These are phyloP conservation scores for Datnioides undecimradiatus DNA, from an alignment of 2,113 vertebrate genomes.

Conservation along the genomic window DNA sequence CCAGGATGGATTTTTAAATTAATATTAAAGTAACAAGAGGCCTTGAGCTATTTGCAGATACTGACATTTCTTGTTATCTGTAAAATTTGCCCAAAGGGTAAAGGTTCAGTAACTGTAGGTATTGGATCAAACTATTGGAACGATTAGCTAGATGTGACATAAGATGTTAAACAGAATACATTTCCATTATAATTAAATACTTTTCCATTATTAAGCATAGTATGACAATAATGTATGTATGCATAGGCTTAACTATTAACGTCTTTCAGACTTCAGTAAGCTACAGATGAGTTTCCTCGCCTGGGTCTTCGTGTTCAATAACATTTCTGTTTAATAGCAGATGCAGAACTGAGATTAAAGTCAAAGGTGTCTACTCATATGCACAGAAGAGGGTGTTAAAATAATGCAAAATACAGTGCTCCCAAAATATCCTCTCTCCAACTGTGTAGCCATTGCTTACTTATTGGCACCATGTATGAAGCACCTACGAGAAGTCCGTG, in stretches of 20 bases:
- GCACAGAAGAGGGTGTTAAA: background rate
- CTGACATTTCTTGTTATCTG: too few relatives aligned
- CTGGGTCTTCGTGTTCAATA: background rate
- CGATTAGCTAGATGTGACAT: background rate
- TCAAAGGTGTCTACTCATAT: background rate
- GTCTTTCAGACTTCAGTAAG: background rate
- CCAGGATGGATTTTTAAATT: background rate
- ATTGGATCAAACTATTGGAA: background rate
- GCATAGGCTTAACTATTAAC: background rate
- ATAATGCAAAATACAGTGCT: background rate
- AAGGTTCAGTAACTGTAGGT: background rate
- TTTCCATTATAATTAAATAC: too few relatives aligned
- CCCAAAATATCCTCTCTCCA: background rate
- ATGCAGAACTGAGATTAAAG: background rate
- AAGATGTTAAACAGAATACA: background rate
- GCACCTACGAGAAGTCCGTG: constrained; percentile 15
- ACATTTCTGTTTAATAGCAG: background rate
- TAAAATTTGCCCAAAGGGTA: background rate
- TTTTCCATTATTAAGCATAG: background rate
- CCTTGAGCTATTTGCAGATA: background rate
- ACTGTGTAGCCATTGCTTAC: background rate
- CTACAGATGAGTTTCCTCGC: background rate
- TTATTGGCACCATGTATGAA: background rate
- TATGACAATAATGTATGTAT: background rate
- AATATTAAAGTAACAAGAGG: background rate